These are phyloP conservation scores for Zhuqinia jingwanae DNA, from an alignment of 2,888 invertebrate species.

Conservation along the genomic window DNA sequence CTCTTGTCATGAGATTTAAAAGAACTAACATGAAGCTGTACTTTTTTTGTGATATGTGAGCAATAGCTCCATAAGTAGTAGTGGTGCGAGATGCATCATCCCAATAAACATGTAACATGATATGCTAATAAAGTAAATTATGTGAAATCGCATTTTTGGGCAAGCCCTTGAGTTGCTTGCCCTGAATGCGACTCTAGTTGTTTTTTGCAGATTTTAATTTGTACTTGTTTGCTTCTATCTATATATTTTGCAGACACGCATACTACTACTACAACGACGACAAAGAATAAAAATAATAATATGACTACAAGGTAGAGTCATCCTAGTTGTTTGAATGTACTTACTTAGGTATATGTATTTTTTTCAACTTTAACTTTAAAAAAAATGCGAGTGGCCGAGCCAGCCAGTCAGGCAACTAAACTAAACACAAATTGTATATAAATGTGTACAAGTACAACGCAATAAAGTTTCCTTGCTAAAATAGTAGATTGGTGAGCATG, in stretches of 20 bases:
- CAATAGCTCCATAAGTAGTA: too few relatives aligned
- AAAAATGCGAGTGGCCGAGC: constrained; percentile 39
- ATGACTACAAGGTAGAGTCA: too few relatives aligned
- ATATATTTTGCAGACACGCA: too few relatives aligned
- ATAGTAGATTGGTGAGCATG: too few relatives aligned
- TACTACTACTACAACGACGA: too few relatives aligned
- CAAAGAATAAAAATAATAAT: too few relatives aligned
- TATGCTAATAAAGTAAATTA: constrained; percentile 47
- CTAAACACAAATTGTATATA: constrained; percentile 5
- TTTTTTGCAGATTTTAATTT: too few relatives aligned
- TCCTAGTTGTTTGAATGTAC: too few relatives aligned
- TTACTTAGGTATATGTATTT: too few relatives aligned
- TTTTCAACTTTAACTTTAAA: constrained; percentile 24
- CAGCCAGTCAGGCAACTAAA: constrained; percentile 68
- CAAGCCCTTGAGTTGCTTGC: constrained; percentile 22
- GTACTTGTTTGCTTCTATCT: too few relatives aligned
- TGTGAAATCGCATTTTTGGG: constrained; percentile 55
- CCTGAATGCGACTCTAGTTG: not conserved
- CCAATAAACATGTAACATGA: constrained; percentile 49
- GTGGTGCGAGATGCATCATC: not conserved
- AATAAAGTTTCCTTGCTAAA: too few relatives aligned
- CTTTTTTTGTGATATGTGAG: not conserved
- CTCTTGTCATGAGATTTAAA: not conserved
- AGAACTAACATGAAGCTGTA: not conserved
- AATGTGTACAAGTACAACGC: not conserved